Percentiles rank a stretch among this genome's conserved stretches.
phyloP scores from a whole-genome alignment of 2,113 vertebrate genomes.

The Rhinoptilus africanus region DNA sequence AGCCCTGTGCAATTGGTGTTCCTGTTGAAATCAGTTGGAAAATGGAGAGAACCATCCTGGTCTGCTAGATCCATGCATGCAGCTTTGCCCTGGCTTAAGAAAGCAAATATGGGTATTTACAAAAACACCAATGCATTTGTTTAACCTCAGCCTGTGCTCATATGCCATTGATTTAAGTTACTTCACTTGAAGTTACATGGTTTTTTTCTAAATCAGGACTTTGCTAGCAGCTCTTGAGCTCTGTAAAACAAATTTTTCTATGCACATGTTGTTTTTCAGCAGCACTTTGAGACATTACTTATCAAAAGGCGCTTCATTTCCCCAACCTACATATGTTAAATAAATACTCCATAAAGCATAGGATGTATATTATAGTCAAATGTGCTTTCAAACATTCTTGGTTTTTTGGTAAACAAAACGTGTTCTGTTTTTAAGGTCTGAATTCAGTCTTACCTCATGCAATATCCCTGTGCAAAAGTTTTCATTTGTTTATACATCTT shows the following conservation, averaged over 20 bases:
- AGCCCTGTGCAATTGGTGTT: neutral
- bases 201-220: neutral
- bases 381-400: neutral
- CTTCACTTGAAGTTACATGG: neutral
- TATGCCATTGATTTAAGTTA: neutral
- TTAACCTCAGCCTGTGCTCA: neutral
- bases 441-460: neutral
- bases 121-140: fast-evolving
- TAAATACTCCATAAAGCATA: neutral
- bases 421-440: neutral
- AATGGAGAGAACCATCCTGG: neutral
- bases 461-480: neutral
- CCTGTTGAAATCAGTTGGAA: neutral
- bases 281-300: neutral
- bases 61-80: fast-evolving
- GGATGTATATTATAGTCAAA: neutral
- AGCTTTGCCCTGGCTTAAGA: neutral
- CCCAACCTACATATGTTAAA: neutral
- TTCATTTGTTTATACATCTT: neutral
- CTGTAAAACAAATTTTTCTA: neutral
- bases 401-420: neutral
- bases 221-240: neutral
- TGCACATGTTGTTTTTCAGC: neutral
- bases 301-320: neutral
- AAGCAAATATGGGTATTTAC: neutral